A percentile compares a stretch with the other conserved stretches of the same genome.
Conservation (phyloP, 2,888 invertebrate genomes). For the Agrypnus murinus region DNA sequence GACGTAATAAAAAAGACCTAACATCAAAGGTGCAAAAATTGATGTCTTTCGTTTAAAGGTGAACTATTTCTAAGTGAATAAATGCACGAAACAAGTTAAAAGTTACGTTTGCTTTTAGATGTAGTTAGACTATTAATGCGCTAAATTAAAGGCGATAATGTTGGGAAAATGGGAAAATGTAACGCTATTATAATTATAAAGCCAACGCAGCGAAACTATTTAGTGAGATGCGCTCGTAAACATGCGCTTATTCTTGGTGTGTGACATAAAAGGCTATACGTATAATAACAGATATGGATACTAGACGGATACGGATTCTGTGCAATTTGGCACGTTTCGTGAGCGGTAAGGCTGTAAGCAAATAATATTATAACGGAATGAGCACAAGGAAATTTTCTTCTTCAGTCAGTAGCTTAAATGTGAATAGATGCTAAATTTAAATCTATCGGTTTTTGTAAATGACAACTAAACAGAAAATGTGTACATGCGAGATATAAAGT, state of each 20-base stretch:
- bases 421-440: too few relatives aligned
- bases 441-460: too few relatives aligned
- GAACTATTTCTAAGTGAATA: constrained; percentile 1
- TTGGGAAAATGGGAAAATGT: constrained; percentile 50
- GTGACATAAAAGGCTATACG: constrained; percentile 27
- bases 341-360: not conserved
- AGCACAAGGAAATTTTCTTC: too few relatives aligned
- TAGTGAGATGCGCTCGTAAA: constrained; percentile 55
- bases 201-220: constrained; percentile 51
- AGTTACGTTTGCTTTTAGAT: constrained; percentile 29
- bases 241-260: constrained; percentile 44
- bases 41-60: too few relatives aligned
- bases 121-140: constrained; percentile 32
- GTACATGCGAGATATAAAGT: not conserved
- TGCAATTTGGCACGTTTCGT: constrained; percentile 18
- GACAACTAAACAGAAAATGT: constrained; percentile 1
- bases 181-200: constrained; percentile 53
- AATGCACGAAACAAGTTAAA: constrained; percentile 17
- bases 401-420: too few relatives aligned
- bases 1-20: too few relatives aligned
- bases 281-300: constrained; percentile 29
- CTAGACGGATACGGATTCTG: constrained; percentile 28
- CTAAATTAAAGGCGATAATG: constrained; percentile 41
- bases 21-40: too few relatives aligned
- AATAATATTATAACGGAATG: constrained; percentile 5